A percentile compares a stretch with the other conserved stretches of the same genome.
Evolutionary conservation across 2,888 invertebrate genomes (phyloP).

Genomic region (Xanthia togata): DNA sequence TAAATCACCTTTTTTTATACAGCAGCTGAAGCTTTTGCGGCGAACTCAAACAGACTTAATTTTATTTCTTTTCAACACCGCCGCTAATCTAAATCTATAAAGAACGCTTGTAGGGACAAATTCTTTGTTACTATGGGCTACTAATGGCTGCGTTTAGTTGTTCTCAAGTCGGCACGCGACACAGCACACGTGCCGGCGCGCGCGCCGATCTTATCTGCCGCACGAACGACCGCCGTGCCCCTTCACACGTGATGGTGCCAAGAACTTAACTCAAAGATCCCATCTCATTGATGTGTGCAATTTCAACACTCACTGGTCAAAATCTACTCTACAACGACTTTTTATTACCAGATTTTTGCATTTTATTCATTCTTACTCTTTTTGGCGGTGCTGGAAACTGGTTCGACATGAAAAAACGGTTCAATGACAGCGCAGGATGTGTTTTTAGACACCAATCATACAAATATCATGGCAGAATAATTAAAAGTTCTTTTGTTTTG

Average conservation of each 20-base stretch:
- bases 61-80: slow-evolving; percentile 68
- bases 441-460: slow-evolving; percentile 36
- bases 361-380: slow-evolving; percentile 34
- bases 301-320: slow-evolving; percentile 72
- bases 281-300: slow-evolving; percentile 84
- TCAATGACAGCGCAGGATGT: slow-evolving; percentile 38
- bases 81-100: slow-evolving; percentile 71
- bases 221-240: slow-evolving; percentile 88
- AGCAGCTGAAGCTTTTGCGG: slow-evolving; percentile 50
- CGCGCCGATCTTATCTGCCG: slow-evolving; percentile 83
- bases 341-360: slow-evolving; percentile 60
- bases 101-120: slow-evolving; percentile 70
- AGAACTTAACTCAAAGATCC: slow-evolving; percentile 80
- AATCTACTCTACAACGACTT: slow-evolving; percentile 65
- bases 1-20: slow-evolving; percentile 35
- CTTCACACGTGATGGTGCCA: slow-evolving; percentile 88
- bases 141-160: slow-evolving; percentile 75
- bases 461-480: slow-evolving; percentile 32
- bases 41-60: slow-evolving; percentile 52
- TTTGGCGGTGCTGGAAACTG: slow-evolving; percentile 35
- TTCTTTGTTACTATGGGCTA: slow-evolving; percentile 71
- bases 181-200: slow-evolving; percentile 85
- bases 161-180: slow-evolving; percentile 77
- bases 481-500: slow-evolving; percentile 42
- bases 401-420: slow-evolving; percentile 37